A percentile compares a stretch with the other conserved stretches of the same genome.
phyloP scores from a whole-genome alignment of 2,888 invertebrate genomes.

The Meteorus cinctellus region DNA sequence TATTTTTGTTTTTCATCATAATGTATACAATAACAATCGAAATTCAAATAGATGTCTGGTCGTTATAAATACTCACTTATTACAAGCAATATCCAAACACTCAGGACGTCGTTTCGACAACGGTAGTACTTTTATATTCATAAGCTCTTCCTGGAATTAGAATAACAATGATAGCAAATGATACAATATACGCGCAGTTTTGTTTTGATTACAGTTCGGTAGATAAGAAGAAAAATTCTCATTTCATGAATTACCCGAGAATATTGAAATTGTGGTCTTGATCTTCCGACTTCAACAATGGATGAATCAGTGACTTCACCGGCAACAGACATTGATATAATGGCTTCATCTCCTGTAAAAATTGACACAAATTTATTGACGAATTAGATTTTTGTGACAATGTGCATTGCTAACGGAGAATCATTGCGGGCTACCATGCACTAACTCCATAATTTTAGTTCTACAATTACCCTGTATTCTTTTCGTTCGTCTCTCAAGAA shows the following conservation, averaged over 20 bases:
- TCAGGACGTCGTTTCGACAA: constrained; percentile 83
- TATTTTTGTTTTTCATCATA: constrained; percentile 34
- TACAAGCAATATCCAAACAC: constrained; percentile 77
- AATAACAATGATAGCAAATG: constrained; percentile 29
- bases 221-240: constrained; percentile 6
- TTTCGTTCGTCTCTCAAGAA: not conserved
- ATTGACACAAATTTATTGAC: constrained; percentile 18
- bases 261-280: constrained; percentile 72
- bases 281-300: constrained; percentile 70
- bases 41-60: constrained; percentile 9
- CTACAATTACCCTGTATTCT: not conserved
- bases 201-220: not conserved
- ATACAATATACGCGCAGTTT: not conserved
- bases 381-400: not conserved
- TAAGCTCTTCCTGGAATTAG: constrained; percentile 78
- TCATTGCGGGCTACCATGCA: not conserved
- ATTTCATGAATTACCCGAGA: constrained; percentile 62
- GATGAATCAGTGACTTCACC: constrained; percentile 72
- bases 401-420: not conserved
- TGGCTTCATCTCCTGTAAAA: constrained; percentile 75
- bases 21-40: constrained; percentile 14
- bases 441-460: not conserved
- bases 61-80: constrained; percentile 73
- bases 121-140: constrained; percentile 82
- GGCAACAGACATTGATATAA: constrained; percentile 74